Evolutionary conservation across 2,888 invertebrate species (phyloP), one percentile per base, ranked within the genome.

Genomic region (Halictus ligatus): DNA sequence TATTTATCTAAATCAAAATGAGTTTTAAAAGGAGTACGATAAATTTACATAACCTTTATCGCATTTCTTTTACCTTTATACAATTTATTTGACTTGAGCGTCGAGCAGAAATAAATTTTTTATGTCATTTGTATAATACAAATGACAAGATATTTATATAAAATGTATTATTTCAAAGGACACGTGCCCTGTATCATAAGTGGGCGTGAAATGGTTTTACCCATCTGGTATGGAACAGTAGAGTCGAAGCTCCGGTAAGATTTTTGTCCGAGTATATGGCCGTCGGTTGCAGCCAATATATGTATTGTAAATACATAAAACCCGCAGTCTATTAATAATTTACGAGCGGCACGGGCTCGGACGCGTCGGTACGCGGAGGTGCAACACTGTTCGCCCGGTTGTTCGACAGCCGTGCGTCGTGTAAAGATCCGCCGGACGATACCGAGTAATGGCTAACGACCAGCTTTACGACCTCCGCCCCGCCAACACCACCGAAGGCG

Each of bases 281-380:
- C 64, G 7, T 29, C 64, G 13, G 64, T 64, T 64, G 64, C 29
- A 64, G 64, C 15, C 2, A 35, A 64, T 64, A 64, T 50, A 50
- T 21, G 18, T 60, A 60, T 60, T 60, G 60, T 64, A 29, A 64
- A 64, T 29, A 35, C 35, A 67, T 67, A 67, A 67, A 67, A 67
- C 0, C 64, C 64, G 35, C 64, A 67, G 64, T 67, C 64, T 89
- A 87, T 89, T 89, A 89, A 89, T 89, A 88, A 87, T 88, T 87
- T 82, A 75, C 83, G 71, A 67, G 64, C 43, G 80, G 35, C 80
- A 46, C 67, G 40, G 72, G 72, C 58, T 8, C 35, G 79, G 3
- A 46, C 29, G 73, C 50, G 35, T 50, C 73, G 73, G 50, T 75
- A 12, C 84, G 35, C 35, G 71, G 64, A 74, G 78, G 78, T 54